A percentile compares a stretch with the other conserved stretches of the same genome.
Conservation (phyloP, 1,140 invertebrate genomes). For the Caenorhabditis briggsae region DNA sequence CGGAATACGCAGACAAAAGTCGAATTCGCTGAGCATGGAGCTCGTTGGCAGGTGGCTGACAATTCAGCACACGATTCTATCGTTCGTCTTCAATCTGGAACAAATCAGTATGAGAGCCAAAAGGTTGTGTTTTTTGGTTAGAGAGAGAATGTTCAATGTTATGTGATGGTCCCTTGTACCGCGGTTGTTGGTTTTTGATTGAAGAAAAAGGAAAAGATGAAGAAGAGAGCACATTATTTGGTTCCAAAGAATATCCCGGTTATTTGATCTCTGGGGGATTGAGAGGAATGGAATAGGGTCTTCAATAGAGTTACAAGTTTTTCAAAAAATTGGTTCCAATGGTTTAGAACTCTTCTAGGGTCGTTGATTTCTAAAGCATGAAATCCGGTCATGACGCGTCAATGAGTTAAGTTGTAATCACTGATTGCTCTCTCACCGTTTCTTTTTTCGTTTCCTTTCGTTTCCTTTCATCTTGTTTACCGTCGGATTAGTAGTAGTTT, state of each 20-base stretch:
- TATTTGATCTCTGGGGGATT: neutral
- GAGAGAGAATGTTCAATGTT: neutral
- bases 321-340: neutral
- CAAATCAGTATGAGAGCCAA: constrained; percentile 74
- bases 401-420: constrained; percentile 49
- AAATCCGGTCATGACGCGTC: constrained; percentile 18
- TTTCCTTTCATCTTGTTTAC: constrained; percentile 20
- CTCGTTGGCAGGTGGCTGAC: constrained; percentile 63
- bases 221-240: neutral
- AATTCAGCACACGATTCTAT: constrained; percentile 39
- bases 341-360: neutral
- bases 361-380: neutral
- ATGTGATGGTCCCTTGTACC: neutral
- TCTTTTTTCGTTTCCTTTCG: neutral
- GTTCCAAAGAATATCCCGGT: neutral
- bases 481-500: constrained; percentile 51
- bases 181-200: neutral
- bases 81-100: constrained; percentile 78
- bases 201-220: neutral
- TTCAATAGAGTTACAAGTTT: neutral
- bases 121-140: constrained; percentile 57
- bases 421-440: neutral
- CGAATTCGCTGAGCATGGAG: constrained; percentile 72
- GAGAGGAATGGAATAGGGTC: neutral
- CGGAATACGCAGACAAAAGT: constrained; percentile 75